Evolutionary conservation across 2,113 vertebrate genomes (phyloP).

Genomic region (Formicarius rufipectus): DNA sequence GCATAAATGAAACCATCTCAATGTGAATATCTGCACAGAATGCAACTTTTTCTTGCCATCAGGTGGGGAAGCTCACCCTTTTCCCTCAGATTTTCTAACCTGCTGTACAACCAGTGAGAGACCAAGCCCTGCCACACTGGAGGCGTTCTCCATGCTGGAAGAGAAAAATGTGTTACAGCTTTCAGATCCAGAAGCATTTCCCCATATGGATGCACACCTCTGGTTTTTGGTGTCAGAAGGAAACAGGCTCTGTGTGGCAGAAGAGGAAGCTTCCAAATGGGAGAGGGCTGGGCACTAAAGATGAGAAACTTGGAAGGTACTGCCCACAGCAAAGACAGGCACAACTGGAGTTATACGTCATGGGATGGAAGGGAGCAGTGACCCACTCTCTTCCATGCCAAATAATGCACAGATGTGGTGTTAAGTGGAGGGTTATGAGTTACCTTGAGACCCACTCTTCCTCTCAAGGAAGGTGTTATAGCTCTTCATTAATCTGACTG

Average conservation of each 20-base stretch:
- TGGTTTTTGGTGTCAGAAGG: not conserved
- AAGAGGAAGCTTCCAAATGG: not conserved
- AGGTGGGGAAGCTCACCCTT: not conserved
- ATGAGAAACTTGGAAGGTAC: accelerated
- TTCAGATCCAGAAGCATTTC: not conserved
- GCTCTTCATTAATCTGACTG: conserved; percentile 10
- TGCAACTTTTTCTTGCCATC: not conserved
- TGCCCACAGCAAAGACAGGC: accelerated
- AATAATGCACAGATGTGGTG: accelerated
- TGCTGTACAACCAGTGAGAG: accelerated
- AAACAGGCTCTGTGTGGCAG: not conserved
- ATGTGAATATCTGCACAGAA: not conserved
- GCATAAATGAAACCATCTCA: not conserved
- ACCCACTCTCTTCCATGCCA: not conserved
- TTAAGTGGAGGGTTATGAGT: not conserved
- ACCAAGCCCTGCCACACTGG: not conserved
- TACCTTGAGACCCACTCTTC: not conserved
- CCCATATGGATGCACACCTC: not conserved
- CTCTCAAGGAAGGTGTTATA: not conserved
- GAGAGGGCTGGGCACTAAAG: not conserved
- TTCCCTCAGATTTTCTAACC: not conserved
- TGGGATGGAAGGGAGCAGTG: not conserved
- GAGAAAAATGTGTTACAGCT: not conserved
- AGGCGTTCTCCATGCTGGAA: not conserved
- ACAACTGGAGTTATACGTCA: not conserved